Evolutionary conservation across 2,113 vertebrate species (phyloP), one percentile per base, ranked within the genome.

Genomic region (Sitta europaea): DNA sequence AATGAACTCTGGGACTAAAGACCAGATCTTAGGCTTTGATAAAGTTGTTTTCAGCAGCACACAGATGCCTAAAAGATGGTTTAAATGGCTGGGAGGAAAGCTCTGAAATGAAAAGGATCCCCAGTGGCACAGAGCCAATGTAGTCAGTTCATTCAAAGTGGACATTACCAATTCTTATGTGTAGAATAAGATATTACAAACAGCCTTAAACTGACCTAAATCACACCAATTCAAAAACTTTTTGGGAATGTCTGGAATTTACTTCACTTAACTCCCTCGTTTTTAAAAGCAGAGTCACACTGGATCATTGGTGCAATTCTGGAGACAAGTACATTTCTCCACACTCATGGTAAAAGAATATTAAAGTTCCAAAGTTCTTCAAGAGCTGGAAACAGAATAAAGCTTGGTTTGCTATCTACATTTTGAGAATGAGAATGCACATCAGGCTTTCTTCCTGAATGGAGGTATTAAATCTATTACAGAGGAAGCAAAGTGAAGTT

Each of bases 401-500:
- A 95, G 61, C 35, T 81, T 50, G 21, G 25, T 88, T 92, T 92
- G 43, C 85, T 86, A 57, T 67, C 68, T 86, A 51, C 22, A 66
- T 82, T 91, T 91, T 75, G 38, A 88, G 91, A 96, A 95, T 43
- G 47, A 91, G 74, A 87, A 92, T 76, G 47, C 54, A 90, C 35
- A 82, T 82, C 6, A 4, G 62, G 68, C 77, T 65, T 91, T 91
- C 61, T 78, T 94, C 31, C 77, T 78, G 84, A 91, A 68, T 63
- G 43, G 29, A 88, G 45, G 62, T 79, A 87, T 91, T 95, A 88
- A 90, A 82, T 82, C 81, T 85, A 23, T 81, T 87, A 65, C 58
- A 83, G 65, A 94, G 74, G 70, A 94, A 89, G 53, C 38, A 92
- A 92, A 75, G 50, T 84, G 70, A 91, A 96, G 54, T 91, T 96